These are phyloP conservation scores for Dichetophora obliterata DNA, from an alignment of 2,888 invertebrate genomes.

Conservation along the genomic window DNA sequence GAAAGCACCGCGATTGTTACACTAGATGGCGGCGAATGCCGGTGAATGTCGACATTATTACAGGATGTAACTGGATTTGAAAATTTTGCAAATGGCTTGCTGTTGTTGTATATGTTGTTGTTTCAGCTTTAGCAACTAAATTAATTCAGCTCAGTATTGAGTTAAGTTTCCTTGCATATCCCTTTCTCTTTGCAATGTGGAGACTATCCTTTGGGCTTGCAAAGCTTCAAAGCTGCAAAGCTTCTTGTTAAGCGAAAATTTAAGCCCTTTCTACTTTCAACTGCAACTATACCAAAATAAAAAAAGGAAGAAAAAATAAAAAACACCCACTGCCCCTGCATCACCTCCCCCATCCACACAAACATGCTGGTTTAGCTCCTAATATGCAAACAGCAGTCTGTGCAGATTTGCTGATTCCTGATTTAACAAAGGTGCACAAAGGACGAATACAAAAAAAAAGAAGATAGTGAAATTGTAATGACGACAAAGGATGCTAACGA, in stretches of 20 bases:
- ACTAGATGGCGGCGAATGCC: background rate
- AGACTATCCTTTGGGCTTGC: background rate
- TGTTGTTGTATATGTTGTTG: too few relatives aligned
- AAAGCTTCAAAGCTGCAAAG: constrained; percentile 1
- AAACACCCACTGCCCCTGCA: background rate
- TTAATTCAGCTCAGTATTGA: background rate
- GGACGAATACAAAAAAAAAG: background rate
- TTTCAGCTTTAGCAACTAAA: too few relatives aligned
- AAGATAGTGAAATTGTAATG: background rate
- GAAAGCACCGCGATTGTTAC: background rate
- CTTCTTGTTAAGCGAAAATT: constrained; percentile 9
- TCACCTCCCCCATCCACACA: too few relatives aligned
- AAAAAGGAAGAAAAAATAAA: background rate
- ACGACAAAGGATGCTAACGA: constrained; percentile 30
- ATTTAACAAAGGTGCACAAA: constrained; percentile 17
- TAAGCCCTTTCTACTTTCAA: background rate
- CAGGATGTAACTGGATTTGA: background rate
- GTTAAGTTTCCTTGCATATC: background rate
- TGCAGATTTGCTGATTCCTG: constrained; percentile 24
- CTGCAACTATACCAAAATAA: background rate
- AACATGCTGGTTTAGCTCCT: background rate
- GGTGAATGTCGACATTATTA: background rate
- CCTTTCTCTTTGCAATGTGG: background rate
- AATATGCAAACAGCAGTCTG: constrained; percentile 7
- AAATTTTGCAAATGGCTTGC: background rate